Evolutionary conservation across 2,888 invertebrate genomes (phyloP).

Genomic region (Gonocerus acuteangulatus): DNA sequence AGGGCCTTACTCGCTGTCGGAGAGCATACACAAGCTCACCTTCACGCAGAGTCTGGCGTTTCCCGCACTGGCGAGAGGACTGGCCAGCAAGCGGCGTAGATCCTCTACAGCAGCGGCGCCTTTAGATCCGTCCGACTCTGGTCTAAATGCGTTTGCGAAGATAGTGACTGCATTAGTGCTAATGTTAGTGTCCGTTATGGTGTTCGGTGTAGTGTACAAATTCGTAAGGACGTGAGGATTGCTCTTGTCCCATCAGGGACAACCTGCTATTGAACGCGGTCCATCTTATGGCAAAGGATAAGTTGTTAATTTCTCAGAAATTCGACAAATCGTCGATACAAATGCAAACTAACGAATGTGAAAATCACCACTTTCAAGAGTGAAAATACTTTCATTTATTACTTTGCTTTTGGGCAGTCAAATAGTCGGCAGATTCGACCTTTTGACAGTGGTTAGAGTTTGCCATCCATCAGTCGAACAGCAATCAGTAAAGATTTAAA

Average conservation of each 20-base stretch:
- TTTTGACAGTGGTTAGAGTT: too few relatives aligned
- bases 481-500: too few relatives aligned
- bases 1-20: constrained; percentile 59
- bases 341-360: too few relatives aligned
- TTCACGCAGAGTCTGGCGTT: constrained; percentile 67
- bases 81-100: constrained; percentile 52
- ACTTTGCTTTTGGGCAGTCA: too few relatives aligned
- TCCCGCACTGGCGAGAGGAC: constrained; percentile 60
- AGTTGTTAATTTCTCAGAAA: too few relatives aligned
- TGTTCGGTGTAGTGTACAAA: constrained; percentile 65
- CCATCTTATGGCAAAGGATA: too few relatives aligned
- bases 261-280: neutral
- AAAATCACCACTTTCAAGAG: too few relatives aligned
- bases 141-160: constrained; percentile 63
- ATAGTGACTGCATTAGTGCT: constrained; percentile 61
- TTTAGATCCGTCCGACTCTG: constrained; percentile 49
- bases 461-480: too few relatives aligned
- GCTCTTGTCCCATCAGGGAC: constrained; percentile 54
- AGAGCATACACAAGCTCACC: constrained; percentile 63
- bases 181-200: constrained; percentile 61
- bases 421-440: too few relatives aligned
- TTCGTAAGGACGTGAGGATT: constrained; percentile 69
- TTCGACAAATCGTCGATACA: too few relatives aligned
- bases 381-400: too few relatives aligned
- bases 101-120: constrained; percentile 11